Conservation (phyloP, 2,888 invertebrate species). For the Penaeus monodon region DNA sequence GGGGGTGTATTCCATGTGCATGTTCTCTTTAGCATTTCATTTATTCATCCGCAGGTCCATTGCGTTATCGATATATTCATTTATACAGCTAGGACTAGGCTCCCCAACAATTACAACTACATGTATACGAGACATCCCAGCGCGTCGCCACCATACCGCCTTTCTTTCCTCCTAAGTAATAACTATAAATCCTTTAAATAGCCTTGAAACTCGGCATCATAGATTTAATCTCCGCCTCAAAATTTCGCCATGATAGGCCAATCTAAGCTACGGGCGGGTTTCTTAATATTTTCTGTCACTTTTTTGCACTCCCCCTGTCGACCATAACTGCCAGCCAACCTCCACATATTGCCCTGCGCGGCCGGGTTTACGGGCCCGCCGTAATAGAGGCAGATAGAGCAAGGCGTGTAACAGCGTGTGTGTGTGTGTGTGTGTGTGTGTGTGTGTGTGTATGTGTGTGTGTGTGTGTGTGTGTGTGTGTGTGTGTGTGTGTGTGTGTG, state of each 20-base stretch:
- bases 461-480: neutral
- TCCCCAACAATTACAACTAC: neutral
- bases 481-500: neutral
- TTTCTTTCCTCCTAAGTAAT: conserved; percentile 6
- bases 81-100: too few species aligned
- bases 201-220: conserved; percentile 20
- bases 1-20: too few species aligned
- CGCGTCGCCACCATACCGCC: neutral
- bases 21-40: too few species aligned
- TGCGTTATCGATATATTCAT: too few species aligned
- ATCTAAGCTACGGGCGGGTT: conserved; percentile 16
- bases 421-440: neutral
- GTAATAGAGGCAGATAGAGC: conserved; percentile 40
- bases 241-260: conserved; percentile 32
- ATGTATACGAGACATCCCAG: neutral
- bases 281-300: conserved; percentile 33
- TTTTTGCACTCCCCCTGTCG: conserved; percentile 17
- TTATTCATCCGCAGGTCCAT: too few species aligned
- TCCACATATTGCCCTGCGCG: conserved; percentile 17
- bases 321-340: conserved; percentile 20
- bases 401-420: conserved; percentile 2
- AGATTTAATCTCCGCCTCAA: conserved; percentile 16
- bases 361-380: conserved; percentile 13
- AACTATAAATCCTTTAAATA: conserved; percentile 20
- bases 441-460: neutral